Evolutionary conservation across 2,888 invertebrate genomes (phyloP).

Genomic region (Rhaphigaster nebulosa): DNA sequence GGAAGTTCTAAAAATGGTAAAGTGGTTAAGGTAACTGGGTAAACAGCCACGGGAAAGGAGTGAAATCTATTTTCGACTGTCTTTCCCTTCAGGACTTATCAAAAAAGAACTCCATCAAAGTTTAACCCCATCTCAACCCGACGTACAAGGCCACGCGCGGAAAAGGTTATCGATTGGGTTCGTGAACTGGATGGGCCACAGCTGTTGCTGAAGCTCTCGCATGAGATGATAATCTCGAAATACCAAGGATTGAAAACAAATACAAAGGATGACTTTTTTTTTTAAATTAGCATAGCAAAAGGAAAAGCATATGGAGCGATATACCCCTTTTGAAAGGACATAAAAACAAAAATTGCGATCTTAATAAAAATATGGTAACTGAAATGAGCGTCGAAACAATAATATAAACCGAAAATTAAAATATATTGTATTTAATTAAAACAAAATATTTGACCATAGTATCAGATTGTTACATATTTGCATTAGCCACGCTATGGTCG

Average conservation of each 20-base stretch:
- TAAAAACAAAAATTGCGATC: too few relatives aligned
- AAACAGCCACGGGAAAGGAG: neutral
- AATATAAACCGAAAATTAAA: too few relatives aligned
- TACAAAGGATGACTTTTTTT: neutral
- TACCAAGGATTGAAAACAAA: neutral
- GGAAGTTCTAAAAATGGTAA: neutral
- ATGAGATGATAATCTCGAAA: neutral
- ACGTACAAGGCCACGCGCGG: constrained; percentile 9
- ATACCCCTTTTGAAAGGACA: neutral
- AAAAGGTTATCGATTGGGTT: constrained; percentile 27
- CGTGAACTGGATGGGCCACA: constrained; percentile 10
- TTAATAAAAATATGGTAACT: too few relatives aligned
- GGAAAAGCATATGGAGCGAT: neutral
- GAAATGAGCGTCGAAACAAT: too few relatives aligned
- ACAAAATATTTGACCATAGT: too few relatives aligned
- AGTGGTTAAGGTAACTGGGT: neutral
- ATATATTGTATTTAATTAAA: too few relatives aligned
- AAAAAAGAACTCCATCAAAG: neutral
- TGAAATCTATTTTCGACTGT: neutral
- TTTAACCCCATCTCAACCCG: neutral
- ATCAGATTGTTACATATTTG: too few relatives aligned
- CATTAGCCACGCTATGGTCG: too few relatives aligned
- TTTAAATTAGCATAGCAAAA: neutral
- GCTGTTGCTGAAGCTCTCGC: neutral
- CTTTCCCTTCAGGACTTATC: neutral